phyloP scores from a whole-genome alignment of 1,140 invertebrate genomes.

The Papilio helenus region DNA sequence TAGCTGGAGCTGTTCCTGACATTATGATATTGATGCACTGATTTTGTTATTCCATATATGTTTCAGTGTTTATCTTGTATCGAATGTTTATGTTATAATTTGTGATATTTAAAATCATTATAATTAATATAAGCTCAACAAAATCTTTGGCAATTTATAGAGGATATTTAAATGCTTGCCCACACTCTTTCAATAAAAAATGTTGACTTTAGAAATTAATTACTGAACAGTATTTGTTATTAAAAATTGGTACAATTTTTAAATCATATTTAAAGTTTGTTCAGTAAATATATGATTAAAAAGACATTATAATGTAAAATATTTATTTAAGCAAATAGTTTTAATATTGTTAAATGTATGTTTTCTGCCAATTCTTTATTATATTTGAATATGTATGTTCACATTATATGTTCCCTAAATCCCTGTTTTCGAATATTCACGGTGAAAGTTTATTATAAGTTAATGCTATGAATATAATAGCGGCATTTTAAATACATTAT shows the following conservation, averaged over 20 bases:
- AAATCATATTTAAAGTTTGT: no score
- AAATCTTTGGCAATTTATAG: neutral
- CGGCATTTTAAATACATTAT: neutral
- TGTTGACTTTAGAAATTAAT: no score
- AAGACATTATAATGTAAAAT: neutral
- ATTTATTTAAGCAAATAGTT: neutral
- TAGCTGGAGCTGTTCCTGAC: constrained; percentile 84
- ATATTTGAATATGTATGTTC: neutral
- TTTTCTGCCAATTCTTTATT: neutral
- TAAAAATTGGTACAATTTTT: no score
- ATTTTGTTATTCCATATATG: neutral
- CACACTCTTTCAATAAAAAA: neutral
- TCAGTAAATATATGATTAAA: no score
- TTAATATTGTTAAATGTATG: neutral
- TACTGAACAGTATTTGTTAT: no score
- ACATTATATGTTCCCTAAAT: constrained; percentile 29
- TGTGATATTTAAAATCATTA: neutral
- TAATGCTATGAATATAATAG: neutral
- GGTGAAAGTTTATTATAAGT: constrained; percentile 25
- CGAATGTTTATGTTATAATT: neutral
- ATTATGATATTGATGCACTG: neutral
- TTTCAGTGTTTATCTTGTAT: neutral
- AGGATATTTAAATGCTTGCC: neutral
- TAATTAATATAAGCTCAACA: neutral
- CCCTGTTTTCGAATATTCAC: neutral